Base-by-base conservation (phyloP, 2,888 invertebrate genomes). In the Deroplatys truncata region DNA sequence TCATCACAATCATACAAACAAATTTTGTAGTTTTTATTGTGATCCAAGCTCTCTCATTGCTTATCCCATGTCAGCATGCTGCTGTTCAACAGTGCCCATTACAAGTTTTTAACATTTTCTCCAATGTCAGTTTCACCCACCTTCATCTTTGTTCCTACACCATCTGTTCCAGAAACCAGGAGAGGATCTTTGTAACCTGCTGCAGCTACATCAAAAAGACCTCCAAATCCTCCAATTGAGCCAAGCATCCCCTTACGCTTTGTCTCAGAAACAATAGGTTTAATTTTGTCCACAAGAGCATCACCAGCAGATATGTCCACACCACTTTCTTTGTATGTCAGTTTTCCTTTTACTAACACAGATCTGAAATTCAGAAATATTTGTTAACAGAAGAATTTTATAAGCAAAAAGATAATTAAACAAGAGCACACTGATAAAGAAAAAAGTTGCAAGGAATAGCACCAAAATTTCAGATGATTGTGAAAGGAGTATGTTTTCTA, bases 141-240 rank as follows among this genome's bases (percentile, higher is more conserved):
- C 95, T 98, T 98, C 2, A 99, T 95, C 94, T 99, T 99, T 9
- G 99, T 98, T 1, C 99, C 99, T 84, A 99, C 99, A 0, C 99
- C 99, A 92, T 99, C 99, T 0, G 98, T 98, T 0, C 98, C 98
- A 91, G 98, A 98, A 28, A 99, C 98, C 1, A 99, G 94, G 29
- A 99, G 95, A 0, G 99, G 98, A 93, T 98, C 97, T 91, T 95
- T 95, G 91, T 96, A 96, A 87, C 95, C 96, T 91, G 97, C 97
- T 13, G 96, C 96, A 89, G 96, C 96, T 28, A 97, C 93, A 92
- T 98, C 98, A 94, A 99, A 98, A 25, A 99, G 94, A 0, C 98
- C 99, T 49, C 99, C 99, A 94, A 98, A 99, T 90, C 98, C 98
- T 31, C 99, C 99, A 89, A 99, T 95, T 4, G 96, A 95, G 0